Base-by-base conservation (phyloP, 2,888 invertebrate species). In the Galeruca laticollis region DNA sequence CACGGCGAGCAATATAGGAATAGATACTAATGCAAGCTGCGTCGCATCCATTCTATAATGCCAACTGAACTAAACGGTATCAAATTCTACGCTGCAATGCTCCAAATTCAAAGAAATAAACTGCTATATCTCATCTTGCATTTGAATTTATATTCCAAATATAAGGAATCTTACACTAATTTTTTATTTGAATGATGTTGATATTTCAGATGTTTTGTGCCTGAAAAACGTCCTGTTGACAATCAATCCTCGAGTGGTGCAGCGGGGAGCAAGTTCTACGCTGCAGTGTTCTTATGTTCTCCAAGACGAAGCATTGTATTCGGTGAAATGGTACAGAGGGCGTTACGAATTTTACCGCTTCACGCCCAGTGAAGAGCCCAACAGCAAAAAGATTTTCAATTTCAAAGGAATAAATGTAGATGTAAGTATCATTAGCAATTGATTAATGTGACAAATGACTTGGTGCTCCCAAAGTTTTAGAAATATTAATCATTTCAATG, bases 251-350 rank as follows among this genome's bases (percentile, higher is more conserved):
- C 86, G 89, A 60, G 88, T 89, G 3, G 93, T 94, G 61, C 88
- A 91, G 82, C 87, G 90, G 65, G 91, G 91, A 8, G 89, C 90
- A 59, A 89, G 90, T 76, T 93, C 92, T 1, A 90, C 90, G 6
- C 86, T 95, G 56, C 88, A 89, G 65, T 95, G 95, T 85, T 87
- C 90, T 75, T 92, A 94, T 80, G 93, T 95, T 82, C 89, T 94
- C 86, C 91, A 94, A 80, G 91, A 91, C 90, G 4, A 91, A 90
- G 73, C 66, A 0, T 87, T 96, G 59, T 95, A 95, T 86, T 90
- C 94, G 3, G 93, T 95, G 73, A 95, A 95, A 87, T 95, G 94
- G 93, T 95, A 95, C 86, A 88, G 95, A 68, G 95, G 95, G 5
- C 89, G 87, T 81, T 89, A 91, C 80, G 95, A 96, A 87, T 95